Conservation (phyloP, 2,113 vertebrate species). For the Cynopterus brachyotis region DNA sequence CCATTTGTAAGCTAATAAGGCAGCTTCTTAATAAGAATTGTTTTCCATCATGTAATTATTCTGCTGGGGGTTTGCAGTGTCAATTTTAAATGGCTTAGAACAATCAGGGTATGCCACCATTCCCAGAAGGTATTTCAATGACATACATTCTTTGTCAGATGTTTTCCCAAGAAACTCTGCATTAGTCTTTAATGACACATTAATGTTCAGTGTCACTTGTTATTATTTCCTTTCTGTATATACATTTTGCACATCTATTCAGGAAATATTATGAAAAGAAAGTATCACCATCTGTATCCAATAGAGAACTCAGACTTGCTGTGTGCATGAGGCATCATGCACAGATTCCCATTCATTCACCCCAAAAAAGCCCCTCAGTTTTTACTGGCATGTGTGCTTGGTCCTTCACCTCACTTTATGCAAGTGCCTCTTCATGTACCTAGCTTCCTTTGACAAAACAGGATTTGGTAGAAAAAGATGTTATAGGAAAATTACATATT, state of each 20-base stretch:
- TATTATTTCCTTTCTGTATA: not conserved
- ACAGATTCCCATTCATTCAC: not conserved
- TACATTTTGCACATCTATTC: not conserved
- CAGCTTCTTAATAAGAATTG: constrained; percentile 58
- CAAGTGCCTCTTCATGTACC: not conserved
- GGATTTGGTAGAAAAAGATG: not conserved
- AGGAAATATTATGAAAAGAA: constrained; percentile 46
- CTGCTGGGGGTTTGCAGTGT: constrained; percentile 3
- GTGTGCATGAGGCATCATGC: not conserved
- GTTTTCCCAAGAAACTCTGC: not conserved
- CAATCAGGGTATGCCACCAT: not conserved
- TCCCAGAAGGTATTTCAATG: not conserved
- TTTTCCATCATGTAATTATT: constrained; percentile 65
- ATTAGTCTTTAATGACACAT: constrained; percentile 14
- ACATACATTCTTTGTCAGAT: not conserved
- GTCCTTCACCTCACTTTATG: not conserved
- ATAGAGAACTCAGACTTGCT: not conserved
- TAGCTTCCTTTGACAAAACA: not conserved
- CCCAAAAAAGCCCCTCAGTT: not conserved
- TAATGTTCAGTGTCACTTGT: not conserved
- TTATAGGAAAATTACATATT: not conserved
- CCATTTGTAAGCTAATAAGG: constrained; percentile 32
- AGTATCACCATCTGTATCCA: not conserved
- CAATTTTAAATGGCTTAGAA: constrained; percentile 35
- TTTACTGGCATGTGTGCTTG: not conserved